Percentiles rank a stretch among this genome's conserved stretches.
Evolutionary conservation across 2,113 vertebrate species (phyloP).

Genomic region (Sceloporus tristichus): DNA sequence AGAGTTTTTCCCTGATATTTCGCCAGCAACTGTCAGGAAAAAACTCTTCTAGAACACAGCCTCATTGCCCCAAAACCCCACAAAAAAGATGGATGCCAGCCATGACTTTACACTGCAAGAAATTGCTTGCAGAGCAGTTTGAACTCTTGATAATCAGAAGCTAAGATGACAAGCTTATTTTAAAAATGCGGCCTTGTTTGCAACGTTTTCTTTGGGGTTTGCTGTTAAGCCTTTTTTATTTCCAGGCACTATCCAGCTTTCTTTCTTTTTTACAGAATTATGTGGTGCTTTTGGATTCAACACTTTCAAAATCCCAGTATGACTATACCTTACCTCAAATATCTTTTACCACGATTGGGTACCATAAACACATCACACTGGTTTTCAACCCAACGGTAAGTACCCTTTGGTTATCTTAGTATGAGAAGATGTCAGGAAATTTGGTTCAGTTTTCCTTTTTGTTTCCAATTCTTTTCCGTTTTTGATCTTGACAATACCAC

Average conservation of each 20-base stretch:
- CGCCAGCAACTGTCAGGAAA: too few relatives aligned
- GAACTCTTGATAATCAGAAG: background rate
- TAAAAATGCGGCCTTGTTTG: background rate
- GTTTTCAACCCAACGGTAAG: slow-evolving; percentile 93
- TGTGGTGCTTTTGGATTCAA: slow-evolving; percentile 90
- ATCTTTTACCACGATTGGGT: slow-evolving; percentile 90
- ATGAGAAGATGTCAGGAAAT: background rate
- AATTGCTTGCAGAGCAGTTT: background rate
- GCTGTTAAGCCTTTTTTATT: background rate
- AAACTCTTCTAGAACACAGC: too few relatives aligned
- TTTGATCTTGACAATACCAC: background rate
- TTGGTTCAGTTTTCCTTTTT: background rate
- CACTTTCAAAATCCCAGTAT: slow-evolving; percentile 90
- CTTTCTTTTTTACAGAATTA: slow-evolving; percentile 83
- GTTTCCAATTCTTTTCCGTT: background rate
- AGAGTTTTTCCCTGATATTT: too few relatives aligned
- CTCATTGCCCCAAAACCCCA: too few relatives aligned
- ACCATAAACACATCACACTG: slow-evolving; percentile 94
- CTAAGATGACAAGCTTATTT: background rate
- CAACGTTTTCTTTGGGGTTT: background rate
- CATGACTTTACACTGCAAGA: too few relatives aligned
- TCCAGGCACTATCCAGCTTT: background rate
- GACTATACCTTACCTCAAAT: slow-evolving; percentile 94
- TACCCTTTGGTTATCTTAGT: background rate
- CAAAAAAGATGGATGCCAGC: too few relatives aligned